Percentiles rank a stretch among this genome's conserved stretches.
phyloP scores from a whole-genome alignment of 2,888 invertebrate genomes.

The Cremastinae sp. region DNA sequence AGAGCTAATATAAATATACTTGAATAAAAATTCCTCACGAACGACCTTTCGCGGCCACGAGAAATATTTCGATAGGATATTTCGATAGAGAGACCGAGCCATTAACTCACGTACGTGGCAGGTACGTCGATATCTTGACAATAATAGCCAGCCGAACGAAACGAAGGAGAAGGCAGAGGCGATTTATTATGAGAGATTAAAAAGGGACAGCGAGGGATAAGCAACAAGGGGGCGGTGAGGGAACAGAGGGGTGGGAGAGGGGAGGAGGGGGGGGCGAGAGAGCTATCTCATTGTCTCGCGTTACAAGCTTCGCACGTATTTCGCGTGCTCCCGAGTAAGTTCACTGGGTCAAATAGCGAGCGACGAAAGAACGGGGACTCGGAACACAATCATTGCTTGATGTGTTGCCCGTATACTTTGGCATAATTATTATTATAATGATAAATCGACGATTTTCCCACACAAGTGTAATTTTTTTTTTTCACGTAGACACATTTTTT shows the following conservation, averaged over 20 bases:
- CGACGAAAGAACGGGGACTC: constrained; percentile 22
- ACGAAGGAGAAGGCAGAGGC: constrained; percentile 16
- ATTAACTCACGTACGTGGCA: constrained; percentile 38
- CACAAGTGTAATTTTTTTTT: no score
- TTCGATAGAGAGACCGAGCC: neutral
- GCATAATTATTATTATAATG: constrained; percentile 29
- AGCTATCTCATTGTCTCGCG: constrained; percentile 60
- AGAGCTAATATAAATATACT: no score
- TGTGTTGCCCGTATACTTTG: constrained; percentile 40
- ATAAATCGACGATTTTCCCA: neutral
- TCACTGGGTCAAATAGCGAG: constrained; percentile 61
- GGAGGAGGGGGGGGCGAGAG: constrained; percentile 6
- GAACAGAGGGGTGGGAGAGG: no score
- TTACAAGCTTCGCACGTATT: constrained; percentile 54
- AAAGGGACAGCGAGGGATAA: constrained; percentile 34
- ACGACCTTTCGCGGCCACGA: no score
- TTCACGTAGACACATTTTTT: constrained; percentile 1
- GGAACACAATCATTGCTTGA: constrained; percentile 33
- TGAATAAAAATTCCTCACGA: no score
- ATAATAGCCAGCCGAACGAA: constrained; percentile 24
- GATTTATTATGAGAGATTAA: constrained; percentile 45
- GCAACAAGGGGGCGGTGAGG: no score
- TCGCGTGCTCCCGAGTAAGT: constrained; percentile 54
- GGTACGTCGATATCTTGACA: constrained; percentile 31
- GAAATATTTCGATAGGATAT: no score